These are phyloP conservation scores for Semnornis frantzii DNA, from an alignment of 2,113 vertebrate genomes.

Conservation along the genomic window DNA sequence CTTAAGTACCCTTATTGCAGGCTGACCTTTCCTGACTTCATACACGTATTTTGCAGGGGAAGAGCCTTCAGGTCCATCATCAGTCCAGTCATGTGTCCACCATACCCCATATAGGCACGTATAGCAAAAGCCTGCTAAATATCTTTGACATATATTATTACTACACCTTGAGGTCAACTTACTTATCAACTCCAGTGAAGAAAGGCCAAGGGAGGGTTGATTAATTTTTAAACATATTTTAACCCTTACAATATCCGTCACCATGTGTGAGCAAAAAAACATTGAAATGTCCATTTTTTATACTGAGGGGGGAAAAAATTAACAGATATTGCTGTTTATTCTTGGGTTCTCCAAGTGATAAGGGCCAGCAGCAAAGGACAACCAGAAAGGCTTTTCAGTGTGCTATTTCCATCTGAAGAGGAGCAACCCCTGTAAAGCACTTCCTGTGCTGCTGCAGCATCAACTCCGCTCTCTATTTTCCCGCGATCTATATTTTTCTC, in stretches of 20 bases:
- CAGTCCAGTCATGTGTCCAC: not conserved
- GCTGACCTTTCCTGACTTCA: not conserved
- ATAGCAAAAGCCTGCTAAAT: slow-evolving; percentile 16
- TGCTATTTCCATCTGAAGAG: slow-evolving; percentile 22
- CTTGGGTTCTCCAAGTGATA: not conserved
- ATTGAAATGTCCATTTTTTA: not conserved
- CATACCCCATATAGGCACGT: not conserved
- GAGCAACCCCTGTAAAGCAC: not conserved
- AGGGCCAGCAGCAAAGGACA: not conserved
- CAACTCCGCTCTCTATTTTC: not conserved
- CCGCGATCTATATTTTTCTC: slow-evolving; percentile 1
- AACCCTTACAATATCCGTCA: not conserved
- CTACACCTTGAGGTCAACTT: slow-evolving; percentile 22
- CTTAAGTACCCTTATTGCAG: slow-evolving; percentile 1
- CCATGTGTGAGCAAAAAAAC: not conserved
- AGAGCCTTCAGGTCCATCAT: slow-evolving; percentile 26
- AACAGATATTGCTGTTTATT: not conserved
- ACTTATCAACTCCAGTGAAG: not conserved
- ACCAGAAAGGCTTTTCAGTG: not conserved
- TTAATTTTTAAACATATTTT: slow-evolving; percentile 14
- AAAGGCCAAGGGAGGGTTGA: not conserved
- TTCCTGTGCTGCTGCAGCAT: not conserved
- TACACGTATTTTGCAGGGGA: not conserved
- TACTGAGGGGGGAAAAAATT: not conserved
- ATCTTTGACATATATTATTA: slow-evolving; percentile 36